Percentiles rank a stretch among this genome's conserved stretches.
Evolutionary conservation across 1,140 invertebrate species (phyloP).

Genomic region (Acromyrmex heyeri): DNA sequence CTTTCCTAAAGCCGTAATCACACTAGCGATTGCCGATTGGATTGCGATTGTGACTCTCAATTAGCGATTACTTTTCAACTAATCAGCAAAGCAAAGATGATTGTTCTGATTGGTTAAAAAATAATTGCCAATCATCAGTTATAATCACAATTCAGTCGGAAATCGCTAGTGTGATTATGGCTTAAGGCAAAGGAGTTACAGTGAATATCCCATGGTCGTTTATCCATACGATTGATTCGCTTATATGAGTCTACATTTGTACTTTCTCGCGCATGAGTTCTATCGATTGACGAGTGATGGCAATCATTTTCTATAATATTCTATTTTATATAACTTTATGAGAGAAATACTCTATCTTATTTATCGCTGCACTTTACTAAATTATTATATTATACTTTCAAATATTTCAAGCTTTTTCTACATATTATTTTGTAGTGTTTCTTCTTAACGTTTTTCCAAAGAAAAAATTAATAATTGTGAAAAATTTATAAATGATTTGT

Average conservation of each 20-base stretch:
- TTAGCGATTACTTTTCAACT: too few species aligned
- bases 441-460: not conserved
- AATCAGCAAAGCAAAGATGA: too few species aligned
- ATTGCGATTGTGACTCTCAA: too few species aligned
- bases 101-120: too few species aligned
- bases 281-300: constrained; percentile 27
- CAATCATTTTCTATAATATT: constrained; percentile 13
- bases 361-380: not conserved
- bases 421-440: not conserved
- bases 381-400: not conserved
- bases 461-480: not conserved
- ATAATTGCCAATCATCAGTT: too few species aligned
- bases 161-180: too few species aligned
- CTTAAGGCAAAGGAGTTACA: not conserved
- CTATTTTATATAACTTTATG: not conserved
- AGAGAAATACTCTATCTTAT: not conserved
- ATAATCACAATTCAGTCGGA: too few species aligned
- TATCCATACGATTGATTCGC: constrained; percentile 24
- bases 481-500: not conserved
- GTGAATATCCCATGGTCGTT: constrained; percentile 16
- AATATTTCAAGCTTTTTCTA: not conserved
- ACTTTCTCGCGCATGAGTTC: not conserved
- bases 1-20: not conserved
- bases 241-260: constrained; percentile 5
- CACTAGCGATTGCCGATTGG: too few species aligned